Conservation (phyloP, 2,113 vertebrate genomes). For the Myiagra hebetior region DNA sequence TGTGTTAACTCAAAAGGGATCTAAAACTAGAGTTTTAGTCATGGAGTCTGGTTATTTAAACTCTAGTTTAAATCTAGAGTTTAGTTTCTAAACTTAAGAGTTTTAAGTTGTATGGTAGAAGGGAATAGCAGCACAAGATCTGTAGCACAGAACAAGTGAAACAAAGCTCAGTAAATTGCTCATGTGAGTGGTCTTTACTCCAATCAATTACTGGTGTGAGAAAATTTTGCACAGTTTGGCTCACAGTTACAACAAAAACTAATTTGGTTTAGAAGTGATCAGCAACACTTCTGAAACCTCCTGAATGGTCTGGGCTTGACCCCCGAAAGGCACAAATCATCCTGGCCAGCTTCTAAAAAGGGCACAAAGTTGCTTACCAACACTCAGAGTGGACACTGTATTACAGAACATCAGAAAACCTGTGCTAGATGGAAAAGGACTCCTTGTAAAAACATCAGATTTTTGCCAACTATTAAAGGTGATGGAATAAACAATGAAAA, state of each 20-base stretch:
- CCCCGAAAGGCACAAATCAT: neutral
- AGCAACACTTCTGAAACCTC: neutral
- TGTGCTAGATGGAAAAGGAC: neutral
- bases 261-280: neutral
- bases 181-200: neutral
- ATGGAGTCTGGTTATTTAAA: neutral
- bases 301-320: neutral
- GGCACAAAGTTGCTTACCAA: neutral
- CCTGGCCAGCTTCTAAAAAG: neutral
- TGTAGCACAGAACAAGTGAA: neutral
- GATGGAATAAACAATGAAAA: neutral
- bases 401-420: neutral
- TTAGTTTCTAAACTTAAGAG: neutral
- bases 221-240: neutral
- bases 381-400: fast-evolving
- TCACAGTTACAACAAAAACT: neutral
- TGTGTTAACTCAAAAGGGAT: neutral
- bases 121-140: neutral
- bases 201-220: neutral
- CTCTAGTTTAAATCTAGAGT: neutral
- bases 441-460: neutral
- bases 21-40: neutral
- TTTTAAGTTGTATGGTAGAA: neutral
- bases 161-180: neutral
- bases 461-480: neutral